These are phyloP conservation scores for Sterna hirundo DNA, from an alignment of 2,113 vertebrate species.

Conservation along the genomic window DNA sequence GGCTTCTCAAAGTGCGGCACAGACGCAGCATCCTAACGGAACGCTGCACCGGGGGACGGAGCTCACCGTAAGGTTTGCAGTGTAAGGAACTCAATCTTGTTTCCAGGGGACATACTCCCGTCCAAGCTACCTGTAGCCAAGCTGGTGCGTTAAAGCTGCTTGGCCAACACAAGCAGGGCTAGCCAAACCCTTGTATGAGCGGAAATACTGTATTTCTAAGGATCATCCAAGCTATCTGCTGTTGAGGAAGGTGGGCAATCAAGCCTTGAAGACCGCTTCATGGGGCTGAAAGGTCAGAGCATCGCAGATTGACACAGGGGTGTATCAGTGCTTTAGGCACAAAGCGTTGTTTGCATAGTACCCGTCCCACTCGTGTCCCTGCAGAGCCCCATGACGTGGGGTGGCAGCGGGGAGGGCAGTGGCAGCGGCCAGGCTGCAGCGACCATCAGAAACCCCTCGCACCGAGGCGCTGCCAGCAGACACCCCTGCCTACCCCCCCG, in stretches of 20 bases:
- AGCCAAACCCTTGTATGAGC: not conserved
- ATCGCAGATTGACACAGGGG: rapidly evolving
- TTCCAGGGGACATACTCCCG: not conserved
- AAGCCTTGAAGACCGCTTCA: not conserved
- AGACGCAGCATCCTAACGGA: not conserved
- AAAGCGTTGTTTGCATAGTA: rapidly evolving
- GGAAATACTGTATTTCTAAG: not conserved
- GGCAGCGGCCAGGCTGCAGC: not conserved
- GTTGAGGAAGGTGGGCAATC: not conserved
- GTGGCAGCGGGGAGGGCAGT: not conserved
- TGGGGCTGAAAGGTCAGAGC: rapidly evolving
- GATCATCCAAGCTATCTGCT: not conserved
- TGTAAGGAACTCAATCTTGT: not conserved
- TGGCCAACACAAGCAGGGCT: not conserved
- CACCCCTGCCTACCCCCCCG: rapidly evolving
- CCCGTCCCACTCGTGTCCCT: rapidly evolving
- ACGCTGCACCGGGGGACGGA: not conserved
- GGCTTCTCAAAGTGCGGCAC: not conserved
- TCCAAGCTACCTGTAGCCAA: rapidly evolving
- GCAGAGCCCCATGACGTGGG: not conserved
- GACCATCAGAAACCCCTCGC: not conserved
- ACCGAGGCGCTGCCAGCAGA: not conserved
- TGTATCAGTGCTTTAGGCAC: not conserved
- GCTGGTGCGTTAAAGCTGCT: not conserved
- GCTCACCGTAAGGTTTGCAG: not conserved